phyloP scores from a whole-genome alignment of 2,888 invertebrate genomes.

The Neoaliturus tenellus region DNA sequence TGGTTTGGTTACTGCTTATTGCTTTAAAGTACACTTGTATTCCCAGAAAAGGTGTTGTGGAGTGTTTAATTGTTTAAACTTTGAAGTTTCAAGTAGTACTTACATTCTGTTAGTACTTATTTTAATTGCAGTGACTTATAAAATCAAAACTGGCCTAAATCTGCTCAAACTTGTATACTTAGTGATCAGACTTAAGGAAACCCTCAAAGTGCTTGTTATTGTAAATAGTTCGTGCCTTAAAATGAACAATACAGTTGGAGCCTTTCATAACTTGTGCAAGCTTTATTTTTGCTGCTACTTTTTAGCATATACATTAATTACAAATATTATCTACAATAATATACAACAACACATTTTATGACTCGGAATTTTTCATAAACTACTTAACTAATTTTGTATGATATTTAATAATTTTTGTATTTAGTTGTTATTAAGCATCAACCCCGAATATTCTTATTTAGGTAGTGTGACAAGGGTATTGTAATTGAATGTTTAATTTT shows the following conservation, averaged over 20 bases:
- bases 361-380: not conserved
- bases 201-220: not conserved
- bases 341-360: not conserved
- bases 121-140: not conserved
- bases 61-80: not conserved
- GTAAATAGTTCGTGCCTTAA: not conserved
- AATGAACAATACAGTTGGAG: not conserved
- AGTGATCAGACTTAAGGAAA: not conserved
- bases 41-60: not conserved
- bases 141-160: not conserved
- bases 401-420: constrained; percentile 25
- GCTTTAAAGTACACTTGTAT: not conserved
- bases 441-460: not conserved
- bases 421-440: not conserved
- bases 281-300: not conserved
- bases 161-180: not conserved
- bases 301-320: not conserved
- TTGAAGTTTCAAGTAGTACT: not conserved
- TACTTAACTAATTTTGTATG: constrained; percentile 20
- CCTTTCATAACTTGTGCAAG: not conserved
- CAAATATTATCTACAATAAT: not conserved
- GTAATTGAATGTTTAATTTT: constrained; percentile 11
- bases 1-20: too few relatives aligned
- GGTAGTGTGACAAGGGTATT: constrained; percentile 3
- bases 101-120: not conserved